Percentiles rank a stretch among this genome's conserved stretches.
phyloP scores from a whole-genome alignment of 2,797 vertebrate genomes.

The Coregonus suidteri region DNA sequence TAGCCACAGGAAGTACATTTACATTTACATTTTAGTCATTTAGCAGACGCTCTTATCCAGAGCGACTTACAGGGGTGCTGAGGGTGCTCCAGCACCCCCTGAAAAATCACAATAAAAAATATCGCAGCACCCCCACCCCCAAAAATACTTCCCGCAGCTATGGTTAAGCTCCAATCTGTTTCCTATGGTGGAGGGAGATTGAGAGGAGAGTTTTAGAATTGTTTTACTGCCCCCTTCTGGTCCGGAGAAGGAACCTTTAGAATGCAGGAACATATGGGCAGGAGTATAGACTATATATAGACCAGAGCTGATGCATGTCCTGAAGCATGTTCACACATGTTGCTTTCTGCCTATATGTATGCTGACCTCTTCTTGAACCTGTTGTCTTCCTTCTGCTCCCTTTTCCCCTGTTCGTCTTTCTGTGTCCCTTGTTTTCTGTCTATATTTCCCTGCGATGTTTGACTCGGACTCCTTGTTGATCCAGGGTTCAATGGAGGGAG shows the following conservation, averaged over 20 bases:
- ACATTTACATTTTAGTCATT: no score
- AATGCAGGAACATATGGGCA: neutral
- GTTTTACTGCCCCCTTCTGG: slow-evolving; percentile 62
- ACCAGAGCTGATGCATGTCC: neutral
- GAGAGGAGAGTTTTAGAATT: slow-evolving; percentile 18
- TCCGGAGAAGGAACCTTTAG: neutral
- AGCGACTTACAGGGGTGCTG: no score
- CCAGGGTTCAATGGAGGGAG: slow-evolving; percentile 96
- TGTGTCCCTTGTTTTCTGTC: slow-evolving; percentile 23
- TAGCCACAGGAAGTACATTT: no score
- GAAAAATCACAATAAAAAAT: no score
- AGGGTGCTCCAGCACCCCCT: no score
- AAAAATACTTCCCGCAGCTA: no score
- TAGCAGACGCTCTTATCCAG: no score
- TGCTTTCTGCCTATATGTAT: neutral
- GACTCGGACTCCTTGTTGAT: slow-evolving; percentile 98
- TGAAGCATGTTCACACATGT: neutral
- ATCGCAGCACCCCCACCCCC: no score
- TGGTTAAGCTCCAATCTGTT: no score
- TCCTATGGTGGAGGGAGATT: no score
- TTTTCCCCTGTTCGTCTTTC: neutral
- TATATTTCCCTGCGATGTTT: slow-evolving; percentile 79
- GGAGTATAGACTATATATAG: no score
- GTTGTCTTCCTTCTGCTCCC: slow-evolving; percentile 30
- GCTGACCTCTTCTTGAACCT: slow-evolving; percentile 24